Evolutionary conservation across 2,888 invertebrate species (phyloP).

Genomic region (Labia minor): DNA sequence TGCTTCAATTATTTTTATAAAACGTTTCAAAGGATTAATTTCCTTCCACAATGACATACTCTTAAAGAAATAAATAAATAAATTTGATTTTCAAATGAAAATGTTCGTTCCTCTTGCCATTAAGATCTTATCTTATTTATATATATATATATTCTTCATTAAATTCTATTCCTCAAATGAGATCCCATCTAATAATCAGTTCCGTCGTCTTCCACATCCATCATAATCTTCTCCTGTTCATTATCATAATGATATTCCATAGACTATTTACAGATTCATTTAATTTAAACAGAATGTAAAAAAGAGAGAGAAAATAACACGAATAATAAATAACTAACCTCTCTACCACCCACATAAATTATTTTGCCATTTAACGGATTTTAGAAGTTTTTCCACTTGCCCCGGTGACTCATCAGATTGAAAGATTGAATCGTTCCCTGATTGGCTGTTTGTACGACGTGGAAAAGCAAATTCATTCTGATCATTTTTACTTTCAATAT

Average conservation of each 20-base stretch:
- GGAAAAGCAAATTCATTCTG: slow-evolving; percentile 3
- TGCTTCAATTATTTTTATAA: no score
- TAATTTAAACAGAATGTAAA: no score
- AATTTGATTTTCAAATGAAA: no score
- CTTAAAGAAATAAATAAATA: no score
- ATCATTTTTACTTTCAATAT: neutral
- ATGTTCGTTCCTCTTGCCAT: neutral
- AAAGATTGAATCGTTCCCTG: neutral
- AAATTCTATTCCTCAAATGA: neutral
- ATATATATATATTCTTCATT: slow-evolving; percentile 3
- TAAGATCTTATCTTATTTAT: neutral
- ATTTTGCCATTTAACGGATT: neutral
- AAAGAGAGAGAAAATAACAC: no score
- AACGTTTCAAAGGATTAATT: no score
- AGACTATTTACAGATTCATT: neutral
- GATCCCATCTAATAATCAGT: slow-evolving; percentile 5
- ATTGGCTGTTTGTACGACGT: neutral
- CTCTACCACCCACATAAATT: neutral
- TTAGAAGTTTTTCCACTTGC: neutral
- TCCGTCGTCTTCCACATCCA: slow-evolving; percentile 13
- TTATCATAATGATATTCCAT: slow-evolving; percentile 4
- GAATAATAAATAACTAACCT: neutral
- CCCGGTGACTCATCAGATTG: neutral
- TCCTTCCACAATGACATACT: no score
- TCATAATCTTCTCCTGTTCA: neutral